Conservation (phyloP, 92 coral and sea anemone genomes). For the Bergia puertoricense region DNA sequence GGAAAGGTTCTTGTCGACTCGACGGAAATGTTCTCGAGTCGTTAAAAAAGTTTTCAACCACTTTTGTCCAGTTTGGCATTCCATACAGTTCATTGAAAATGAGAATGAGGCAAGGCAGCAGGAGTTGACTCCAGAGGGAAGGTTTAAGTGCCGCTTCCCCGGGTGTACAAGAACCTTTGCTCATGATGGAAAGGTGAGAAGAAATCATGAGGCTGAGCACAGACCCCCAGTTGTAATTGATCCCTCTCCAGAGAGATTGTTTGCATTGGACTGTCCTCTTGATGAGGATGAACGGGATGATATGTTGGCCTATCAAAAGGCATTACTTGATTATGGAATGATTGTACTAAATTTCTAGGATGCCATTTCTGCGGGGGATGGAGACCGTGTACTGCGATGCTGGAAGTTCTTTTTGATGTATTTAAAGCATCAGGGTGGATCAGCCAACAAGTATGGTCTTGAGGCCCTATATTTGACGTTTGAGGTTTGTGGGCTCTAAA, state of each 20-base stretch:
- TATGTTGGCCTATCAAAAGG: constrained; percentile 61
- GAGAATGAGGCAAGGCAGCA: constrained; percentile 28
- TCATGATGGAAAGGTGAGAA: constrained; percentile 53
- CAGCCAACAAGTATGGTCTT: constrained; percentile 47
- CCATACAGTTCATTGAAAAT: not conserved
- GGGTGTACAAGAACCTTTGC: constrained; percentile 55
- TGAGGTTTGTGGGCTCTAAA: constrained; percentile 44
- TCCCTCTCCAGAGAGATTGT: constrained; percentile 11
- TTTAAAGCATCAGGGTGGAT: constrained; percentile 45
- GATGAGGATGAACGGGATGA: constrained; percentile 46
- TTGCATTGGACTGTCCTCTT: constrained; percentile 15
- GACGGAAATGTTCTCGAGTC: too few species aligned
- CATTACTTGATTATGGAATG: constrained; percentile 69
- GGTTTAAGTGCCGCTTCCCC: constrained; percentile 62
- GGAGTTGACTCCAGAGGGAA: constrained; percentile 53
- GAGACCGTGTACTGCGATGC: constrained; percentile 50
- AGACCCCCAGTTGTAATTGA: constrained; percentile 51
- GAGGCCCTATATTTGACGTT: constrained; percentile 55
- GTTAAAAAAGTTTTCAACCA: too few species aligned
- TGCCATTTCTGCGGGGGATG: constrained; percentile 72
- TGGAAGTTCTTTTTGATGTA: constrained; percentile 62
- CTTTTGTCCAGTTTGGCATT: too few species aligned
- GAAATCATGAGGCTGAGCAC: constrained; percentile 45
- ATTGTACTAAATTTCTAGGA: constrained; percentile 56
- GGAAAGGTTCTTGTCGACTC: too few species aligned